phyloP scores from a whole-genome alignment of 2,797 vertebrate genomes.

The Typhlichthys subterraneus region DNA sequence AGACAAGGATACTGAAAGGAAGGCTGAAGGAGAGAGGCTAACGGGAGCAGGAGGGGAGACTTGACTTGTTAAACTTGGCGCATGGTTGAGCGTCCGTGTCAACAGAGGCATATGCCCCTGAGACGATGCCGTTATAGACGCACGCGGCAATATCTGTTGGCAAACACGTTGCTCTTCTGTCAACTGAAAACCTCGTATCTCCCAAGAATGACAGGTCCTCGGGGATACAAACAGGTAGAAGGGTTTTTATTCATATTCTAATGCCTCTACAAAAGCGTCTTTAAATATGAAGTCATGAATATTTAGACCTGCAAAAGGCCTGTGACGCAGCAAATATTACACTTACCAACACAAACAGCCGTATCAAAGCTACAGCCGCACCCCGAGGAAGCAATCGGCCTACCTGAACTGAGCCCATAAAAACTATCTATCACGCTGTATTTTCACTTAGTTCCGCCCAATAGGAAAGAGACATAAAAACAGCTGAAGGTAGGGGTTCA shows the following conservation, averaged over 20 bases:
- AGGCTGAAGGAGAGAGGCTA: slow-evolving; percentile 21
- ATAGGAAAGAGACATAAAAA: slow-evolving; percentile 33
- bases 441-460: slow-evolving; percentile 26
- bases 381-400: slow-evolving; percentile 34
- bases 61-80: slow-evolving; percentile 71
- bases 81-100: slow-evolving; percentile 56
- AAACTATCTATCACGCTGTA: slow-evolving; percentile 24
- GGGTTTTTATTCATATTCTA: too few species aligned
- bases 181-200: neutral
- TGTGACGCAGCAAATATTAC: too few species aligned
- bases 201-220: neutral
- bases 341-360: too few species aligned
- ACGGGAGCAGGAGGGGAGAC: slow-evolving; percentile 6
- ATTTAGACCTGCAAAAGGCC: too few species aligned
- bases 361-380: slow-evolving; percentile 1
- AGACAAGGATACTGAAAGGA: slow-evolving; percentile 27
- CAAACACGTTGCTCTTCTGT: neutral
- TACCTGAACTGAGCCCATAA: slow-evolving; percentile 37
- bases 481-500: slow-evolving; percentile 18
- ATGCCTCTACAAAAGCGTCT: too few species aligned
- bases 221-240: too few species aligned
- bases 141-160: slow-evolving; percentile 35
- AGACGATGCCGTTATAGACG: slow-evolving; percentile 35
- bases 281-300: too few species aligned
- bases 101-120: slow-evolving; percentile 47